Base-by-base conservation (phyloP, 2,888 invertebrate species). In the Pterobdella sp. region DNA sequence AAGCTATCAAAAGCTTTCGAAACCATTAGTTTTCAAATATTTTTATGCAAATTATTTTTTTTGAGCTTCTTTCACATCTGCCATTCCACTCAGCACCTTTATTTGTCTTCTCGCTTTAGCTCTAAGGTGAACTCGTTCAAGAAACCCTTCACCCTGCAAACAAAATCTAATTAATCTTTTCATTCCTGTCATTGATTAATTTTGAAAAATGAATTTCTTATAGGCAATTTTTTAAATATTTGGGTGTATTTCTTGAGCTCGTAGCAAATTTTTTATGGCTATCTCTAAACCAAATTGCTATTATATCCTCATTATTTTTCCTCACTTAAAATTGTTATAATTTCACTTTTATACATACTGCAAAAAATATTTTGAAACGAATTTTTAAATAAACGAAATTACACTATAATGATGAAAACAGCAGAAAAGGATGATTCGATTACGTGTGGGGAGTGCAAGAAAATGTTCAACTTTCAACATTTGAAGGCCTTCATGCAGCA, bases 371-470 rank as follows among this genome's bases (percentile, higher is more conserved):
- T 29, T 32, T 67, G 31, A 67, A 7, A 32, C 4, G 4, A 14
- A 7, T 7, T 14, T 26, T n/a, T 26, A 63, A 63, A 14, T 10
- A 63, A 29, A 63, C 7, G 10, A 63, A 63, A 63, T 14, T 63
- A 26, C n/a, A 7, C 7, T 63, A 7, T 26, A n/a, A 31, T 26
- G 10, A 31, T 14, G n/a, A 7, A 7, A 14, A 31, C 34, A 65
- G 65, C 4, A n/a, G 10, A 34, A 7, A 36, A 63, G 22, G 71
- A 71, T 22, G 71, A 71, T 35, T 63, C 35, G 14, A 63, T 71
- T 37, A 71, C 71, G 26, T 71, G 71, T 56, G 71, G 71, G n/a
- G 60, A 60, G 4, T 71, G 71, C 35, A 65, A 35, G 65, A 14
- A 35, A 34, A 65, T 29, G 65, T 65, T 65, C n/a, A 32, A 29